Base-by-base conservation (phyloP, 2,113 vertebrate genomes). In the Piprites chloris region DNA sequence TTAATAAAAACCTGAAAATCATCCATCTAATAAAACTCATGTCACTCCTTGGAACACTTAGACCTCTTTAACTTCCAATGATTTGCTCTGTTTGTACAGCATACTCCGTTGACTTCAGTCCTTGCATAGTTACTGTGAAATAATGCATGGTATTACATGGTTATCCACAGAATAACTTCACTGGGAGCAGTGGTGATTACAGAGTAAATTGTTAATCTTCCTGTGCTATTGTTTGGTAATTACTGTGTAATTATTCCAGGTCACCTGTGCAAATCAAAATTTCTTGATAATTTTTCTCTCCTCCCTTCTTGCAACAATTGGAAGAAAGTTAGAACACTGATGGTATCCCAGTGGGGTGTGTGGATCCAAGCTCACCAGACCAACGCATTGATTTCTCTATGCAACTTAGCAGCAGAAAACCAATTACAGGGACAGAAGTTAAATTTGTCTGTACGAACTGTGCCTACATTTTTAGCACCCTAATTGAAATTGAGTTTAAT, bases 131-230 rank as follows among this genome's bases (percentile, higher is more conserved):
- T 97, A 49, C 95, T 91, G 85, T 95, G 97, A 96, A 97, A 95
- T 97, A 98, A 96, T 93, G 80, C 41, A 16, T 88, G 69, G 97
- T 97, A 92, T 97, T 97, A 85, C 93, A 95, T 90, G 84, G 91
- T 79, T 93, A 97, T 94, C 96, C 95, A 95, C 96, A 97, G 90
- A 92, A 79, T 91, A 95, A 95, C 91, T 95, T 92, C 95, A 78
- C 59, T 91, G 82, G 88, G 95, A 96, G 83, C 85, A 85, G 23
- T 61, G 58, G 67, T 93, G 96, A 97, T 97, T 96, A 95, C 58
- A 95, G 86, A 94, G 68, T 85, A 85, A 93, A 53, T 90, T 95
- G 89, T 94, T 92, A 92, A 95, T 93, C 80, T 47, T 94, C 82
- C 67, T 47, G 71, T 90, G 65, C 93, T 93, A 96, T 95, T 97